Percentiles rank a stretch among this genome's conserved stretches.
Conservation (phyloP, 2,888 invertebrate species). For the Pinctada fucata region DNA sequence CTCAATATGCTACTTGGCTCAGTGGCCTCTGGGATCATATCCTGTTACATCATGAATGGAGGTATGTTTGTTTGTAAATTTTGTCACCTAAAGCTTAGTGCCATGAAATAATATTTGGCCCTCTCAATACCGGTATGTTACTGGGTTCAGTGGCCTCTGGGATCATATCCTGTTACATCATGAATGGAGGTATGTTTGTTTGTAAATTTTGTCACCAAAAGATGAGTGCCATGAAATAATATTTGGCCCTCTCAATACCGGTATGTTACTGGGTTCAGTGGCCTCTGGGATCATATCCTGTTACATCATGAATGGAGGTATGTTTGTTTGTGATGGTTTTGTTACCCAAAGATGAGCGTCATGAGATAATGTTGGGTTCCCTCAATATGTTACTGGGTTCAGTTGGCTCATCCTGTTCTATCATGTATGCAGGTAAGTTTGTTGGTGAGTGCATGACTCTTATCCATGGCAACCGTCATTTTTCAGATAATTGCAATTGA, state of each 20-base stretch:
- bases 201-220: slow-evolving; percentile 81
- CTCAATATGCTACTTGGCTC: slow-evolving; percentile 80
- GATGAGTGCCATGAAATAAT: slow-evolving; percentile 84
- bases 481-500: too few species aligned
- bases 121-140: too few species aligned
- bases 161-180: slow-evolving; percentile 82
- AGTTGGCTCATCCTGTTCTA: slow-evolving; percentile 82
- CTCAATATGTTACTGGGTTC: slow-evolving; percentile 79
- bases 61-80: slow-evolving; percentile 76
- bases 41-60: slow-evolving; percentile 84
- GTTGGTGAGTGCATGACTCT: not conserved
- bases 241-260: too few species aligned
- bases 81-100: slow-evolving; percentile 83
- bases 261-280: slow-evolving; percentile 77
- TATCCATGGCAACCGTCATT: too few species aligned
- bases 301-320: slow-evolving; percentile 83
- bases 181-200: slow-evolving; percentile 80
- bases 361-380: slow-evolving; percentile 84
- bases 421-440: slow-evolving; percentile 81
- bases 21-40: slow-evolving; percentile 81
- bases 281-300: slow-evolving; percentile 82
- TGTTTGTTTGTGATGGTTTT: too few species aligned
- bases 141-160: slow-evolving; percentile 81
- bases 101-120: slow-evolving; percentile 76
- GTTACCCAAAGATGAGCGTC: slow-evolving; percentile 83